phyloP scores from a whole-genome alignment of 2,888 invertebrate genomes.

The Hirtodrosophila alboralis region DNA sequence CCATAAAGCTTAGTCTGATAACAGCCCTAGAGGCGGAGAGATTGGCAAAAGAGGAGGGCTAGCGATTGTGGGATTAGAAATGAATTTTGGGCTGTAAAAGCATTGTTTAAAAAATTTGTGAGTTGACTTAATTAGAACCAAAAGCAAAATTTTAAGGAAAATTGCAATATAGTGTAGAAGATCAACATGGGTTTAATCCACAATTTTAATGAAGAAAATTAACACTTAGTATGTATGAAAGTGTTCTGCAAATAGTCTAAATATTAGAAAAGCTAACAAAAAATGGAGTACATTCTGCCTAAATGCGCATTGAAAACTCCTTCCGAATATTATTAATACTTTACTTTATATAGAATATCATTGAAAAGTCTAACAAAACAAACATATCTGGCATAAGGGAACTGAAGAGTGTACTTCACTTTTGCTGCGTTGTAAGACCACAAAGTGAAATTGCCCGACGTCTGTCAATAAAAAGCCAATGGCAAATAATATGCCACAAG shows the following conservation, averaged over 20 bases:
- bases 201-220: too few relatives aligned
- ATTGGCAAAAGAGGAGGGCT: neutral
- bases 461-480: constrained; percentile 63
- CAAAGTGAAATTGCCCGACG: constrained; percentile 73
- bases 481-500: constrained; percentile 70
- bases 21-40: neutral
- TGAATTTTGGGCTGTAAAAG: neutral
- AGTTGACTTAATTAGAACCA: too few relatives aligned
- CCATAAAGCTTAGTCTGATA: constrained; percentile 49
- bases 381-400: constrained; percentile 15
- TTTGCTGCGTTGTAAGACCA: constrained; percentile 48
- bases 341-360: constrained; percentile 9
- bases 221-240: too few relatives aligned
- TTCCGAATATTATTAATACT: too few relatives aligned
- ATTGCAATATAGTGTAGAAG: too few relatives aligned
- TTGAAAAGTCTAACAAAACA: constrained; percentile 19
- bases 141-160: too few relatives aligned
- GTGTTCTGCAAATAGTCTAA: too few relatives aligned
- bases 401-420: constrained; percentile 18
- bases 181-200: too few relatives aligned
- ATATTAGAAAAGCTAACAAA: too few relatives aligned
- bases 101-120: neutral
- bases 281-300: too few relatives aligned
- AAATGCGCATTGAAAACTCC: too few relatives aligned
- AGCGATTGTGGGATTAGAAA: constrained; percentile 5